phyloP scores from a whole-genome alignment of 2,113 vertebrate genomes.

The Dasyprocta punctata region DNA sequence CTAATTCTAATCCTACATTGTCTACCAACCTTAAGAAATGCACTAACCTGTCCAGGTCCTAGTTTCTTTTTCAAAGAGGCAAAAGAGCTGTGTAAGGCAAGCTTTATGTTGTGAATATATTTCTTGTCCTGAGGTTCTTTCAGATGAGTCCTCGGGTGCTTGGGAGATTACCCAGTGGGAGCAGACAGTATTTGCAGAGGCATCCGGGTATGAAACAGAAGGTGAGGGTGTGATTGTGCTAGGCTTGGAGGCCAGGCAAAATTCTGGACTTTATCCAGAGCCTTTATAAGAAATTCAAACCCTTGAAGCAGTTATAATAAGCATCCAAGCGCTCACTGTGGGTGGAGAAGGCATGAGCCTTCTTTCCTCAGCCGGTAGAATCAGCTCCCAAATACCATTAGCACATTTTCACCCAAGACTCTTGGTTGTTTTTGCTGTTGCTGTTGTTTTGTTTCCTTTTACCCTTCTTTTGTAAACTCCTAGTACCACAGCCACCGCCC shows the following conservation, averaged over 20 bases:
- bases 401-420: neutral
- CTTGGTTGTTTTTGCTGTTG: neutral
- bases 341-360: too few species aligned
- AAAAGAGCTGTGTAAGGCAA: neutral
- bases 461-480: neutral
- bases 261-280: neutral
- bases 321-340: too few species aligned
- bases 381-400: neutral
- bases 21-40: neutral
- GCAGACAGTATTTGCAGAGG: neutral
- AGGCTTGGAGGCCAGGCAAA: neutral
- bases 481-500: neutral
- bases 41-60: neutral
- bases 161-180: neutral
- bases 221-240: neutral
- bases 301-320: neutral
- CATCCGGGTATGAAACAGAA: neutral
- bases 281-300: neutral
- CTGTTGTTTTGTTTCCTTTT: neutral
- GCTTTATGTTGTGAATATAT: neutral
- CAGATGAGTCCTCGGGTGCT: neutral
- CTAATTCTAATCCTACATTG: neutral
- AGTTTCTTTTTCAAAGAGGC: neutral
- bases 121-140: neutral
- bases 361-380: neutral